Evolutionary conservation across 2,888 invertebrate genomes (phyloP).

Genomic region (Ceraclea dissimilis): DNA sequence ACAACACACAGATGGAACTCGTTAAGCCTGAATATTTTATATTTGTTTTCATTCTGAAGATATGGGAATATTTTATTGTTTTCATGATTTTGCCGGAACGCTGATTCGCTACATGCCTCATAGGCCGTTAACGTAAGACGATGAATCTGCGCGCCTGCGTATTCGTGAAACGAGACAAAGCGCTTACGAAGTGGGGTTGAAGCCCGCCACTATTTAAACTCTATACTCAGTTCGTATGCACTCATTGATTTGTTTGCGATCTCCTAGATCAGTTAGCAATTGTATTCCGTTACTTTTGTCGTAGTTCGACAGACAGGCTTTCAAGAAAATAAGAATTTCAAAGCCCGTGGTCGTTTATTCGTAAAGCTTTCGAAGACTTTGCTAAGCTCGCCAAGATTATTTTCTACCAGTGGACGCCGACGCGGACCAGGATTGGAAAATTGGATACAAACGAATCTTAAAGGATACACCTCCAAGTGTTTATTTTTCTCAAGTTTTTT

Average conservation of each 20-base stretch:
- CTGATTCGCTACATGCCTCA: too few relatives aligned
- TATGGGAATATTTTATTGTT: too few relatives aligned
- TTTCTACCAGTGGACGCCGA: slow-evolving; percentile 40
- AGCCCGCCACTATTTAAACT: slow-evolving; percentile 56
- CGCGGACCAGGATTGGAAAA: slow-evolving; percentile 42
- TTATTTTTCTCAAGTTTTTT: slow-evolving; percentile 9
- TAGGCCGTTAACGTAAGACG: slow-evolving; percentile 33
- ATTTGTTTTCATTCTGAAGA: too few relatives aligned
- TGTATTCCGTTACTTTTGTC: slow-evolving; percentile 50
- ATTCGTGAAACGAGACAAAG: slow-evolving; percentile 42
- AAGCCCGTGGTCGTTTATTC: slow-evolving; percentile 54
- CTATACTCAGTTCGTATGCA: slow-evolving; percentile 55
- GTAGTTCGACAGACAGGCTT: slow-evolving; percentile 45
- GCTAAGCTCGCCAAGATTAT: slow-evolving; percentile 40
- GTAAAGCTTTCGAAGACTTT: slow-evolving; percentile 47
- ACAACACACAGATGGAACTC: too few relatives aligned
- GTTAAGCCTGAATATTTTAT: too few relatives aligned
- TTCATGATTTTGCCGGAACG: too few relatives aligned
- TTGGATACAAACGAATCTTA: slow-evolving; percentile 35
- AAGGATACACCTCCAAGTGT: slow-evolving; percentile 18
- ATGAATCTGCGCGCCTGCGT: slow-evolving; percentile 42
- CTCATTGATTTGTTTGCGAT: slow-evolving; percentile 65
- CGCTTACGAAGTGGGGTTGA: slow-evolving; percentile 47
- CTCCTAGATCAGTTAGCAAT: slow-evolving; percentile 54
- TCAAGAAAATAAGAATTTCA: slow-evolving; percentile 29